Conservation (phyloP, 2,888 invertebrate species). For the Agrenia bidenticulata region DNA sequence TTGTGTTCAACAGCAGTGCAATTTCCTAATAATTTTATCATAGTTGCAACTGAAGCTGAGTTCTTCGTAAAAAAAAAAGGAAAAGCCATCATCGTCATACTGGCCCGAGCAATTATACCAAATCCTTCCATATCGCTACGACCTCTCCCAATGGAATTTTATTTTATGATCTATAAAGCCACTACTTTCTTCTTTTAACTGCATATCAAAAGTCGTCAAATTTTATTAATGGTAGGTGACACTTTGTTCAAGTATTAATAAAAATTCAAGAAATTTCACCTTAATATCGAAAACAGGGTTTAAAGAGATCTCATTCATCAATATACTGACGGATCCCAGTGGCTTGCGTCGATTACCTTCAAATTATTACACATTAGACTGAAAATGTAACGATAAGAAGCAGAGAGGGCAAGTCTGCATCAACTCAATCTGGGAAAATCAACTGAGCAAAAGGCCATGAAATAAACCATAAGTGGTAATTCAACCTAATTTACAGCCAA, state of each 20-base stretch:
- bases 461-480: no score
- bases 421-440: no score
- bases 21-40: conserved; percentile 10
- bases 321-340: no score
- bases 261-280: conserved; percentile 8
- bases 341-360: no score
- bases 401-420: no score
- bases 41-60: neutral
- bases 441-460: no score
- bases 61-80: neutral
- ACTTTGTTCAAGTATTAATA: conserved; percentile 18
- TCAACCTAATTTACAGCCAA: no score
- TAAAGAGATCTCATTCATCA: neutral
- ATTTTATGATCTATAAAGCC: conserved; percentile 23
- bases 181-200: conserved; percentile 22
- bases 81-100: neutral
- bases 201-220: conserved; percentile 21
- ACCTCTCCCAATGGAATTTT: conserved; percentile 27
- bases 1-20: conserved; percentile 12
- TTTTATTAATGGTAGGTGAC: conserved; percentile 28
- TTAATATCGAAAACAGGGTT: conserved; percentile 7
- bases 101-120: conserved; percentile 35
- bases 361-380: no score
- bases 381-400: no score
- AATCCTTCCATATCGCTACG: conserved; percentile 34